Percentiles rank a stretch among this genome's conserved stretches.
Conservation (phyloP, 1,140 invertebrate species). For the Adelges cooleyi region DNA sequence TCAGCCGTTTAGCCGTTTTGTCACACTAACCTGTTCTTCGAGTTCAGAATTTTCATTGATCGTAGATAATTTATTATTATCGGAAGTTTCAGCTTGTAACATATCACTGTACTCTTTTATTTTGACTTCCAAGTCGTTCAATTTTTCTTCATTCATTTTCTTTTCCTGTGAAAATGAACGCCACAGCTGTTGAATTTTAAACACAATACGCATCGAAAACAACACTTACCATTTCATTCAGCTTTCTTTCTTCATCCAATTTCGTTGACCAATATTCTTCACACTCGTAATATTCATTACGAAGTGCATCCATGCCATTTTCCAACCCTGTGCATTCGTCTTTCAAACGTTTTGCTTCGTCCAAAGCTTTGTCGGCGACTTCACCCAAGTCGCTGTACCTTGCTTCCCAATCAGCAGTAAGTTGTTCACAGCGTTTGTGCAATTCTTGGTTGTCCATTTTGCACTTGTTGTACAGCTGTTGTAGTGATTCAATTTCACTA, state of each 20-base stretch:
- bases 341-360: constrained; percentile 37
- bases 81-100: constrained; percentile 44
- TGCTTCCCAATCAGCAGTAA: neutral
- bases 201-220: neutral
- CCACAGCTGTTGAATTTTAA: no score
- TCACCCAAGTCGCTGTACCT: constrained; percentile 1
- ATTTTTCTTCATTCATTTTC: constrained; percentile 61
- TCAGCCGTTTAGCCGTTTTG: neutral
- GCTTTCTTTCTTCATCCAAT: constrained; percentile 61
- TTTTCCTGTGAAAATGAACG: constrained; percentile 44
- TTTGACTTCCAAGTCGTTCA: constrained; percentile 57
- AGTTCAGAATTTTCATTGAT: constrained; percentile 62
- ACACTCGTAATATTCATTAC: constrained; percentile 63
- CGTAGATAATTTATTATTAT: constrained; percentile 47
- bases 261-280: constrained; percentile 75
- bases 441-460: neutral
- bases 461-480: neutral
- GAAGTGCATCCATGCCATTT: constrained; percentile 56
- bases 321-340: constrained; percentile 55
- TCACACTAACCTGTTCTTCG: constrained; percentile 48
- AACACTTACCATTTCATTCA: constrained; percentile 47
- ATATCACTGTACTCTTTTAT: constrained; percentile 70
- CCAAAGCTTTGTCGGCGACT: constrained; percentile 15
- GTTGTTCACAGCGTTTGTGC: neutral
- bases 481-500: constrained; percentile 1